Evolutionary conservation across 2,888 invertebrate species (phyloP), one percentile per base, ranked within the genome.

Genomic region (Prosapia bicincta): DNA sequence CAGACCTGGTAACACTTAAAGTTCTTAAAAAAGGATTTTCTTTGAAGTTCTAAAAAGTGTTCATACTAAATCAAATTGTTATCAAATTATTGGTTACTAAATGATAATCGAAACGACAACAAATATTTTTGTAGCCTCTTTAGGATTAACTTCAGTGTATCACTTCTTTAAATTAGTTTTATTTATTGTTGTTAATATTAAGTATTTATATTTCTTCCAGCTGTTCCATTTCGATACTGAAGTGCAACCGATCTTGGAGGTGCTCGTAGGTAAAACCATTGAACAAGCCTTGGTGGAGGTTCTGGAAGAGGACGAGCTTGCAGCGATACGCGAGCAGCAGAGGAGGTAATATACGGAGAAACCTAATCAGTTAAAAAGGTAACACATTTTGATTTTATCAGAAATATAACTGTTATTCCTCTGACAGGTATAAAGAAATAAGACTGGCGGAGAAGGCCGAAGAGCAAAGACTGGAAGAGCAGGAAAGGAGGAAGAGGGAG

Each of bases 211-310:
- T 30, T 30, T 6, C 5, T 30, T 30, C 9, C 83, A 92, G 93
- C 86, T 98, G 75, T 97, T 96, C 86, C 94, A 97, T 87, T 98
- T 96, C 86, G 96, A 97, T 85, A 86, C 91, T 83, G 97, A 97
- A 85, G 96, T 97, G 73, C 92, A 93, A 84, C 96, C 97, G 1
- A 91, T 97, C 79, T 88, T 97, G 78, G 96, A 97, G 85, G 92
- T 93, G 71, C 87, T 98, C 78, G 93, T 97, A 67, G 96, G 96
- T 72, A 94, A 95, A 85, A 94, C 95, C 77, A 88, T 96, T 77
- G 95, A 97, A 84, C 96, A 96, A 86, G 92, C 96, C 69, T 86
- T 97, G 81, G 89, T 93, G 15, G 97, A 98, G 85, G 95, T 96
- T 43, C 89, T 96, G 81, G 96, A 97, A 84, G 97, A 98, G 84